These are phyloP conservation scores for Oplegnathus fasciatus DNA, from an alignment of 2,113 vertebrate genomes.

Conservation along the genomic window DNA sequence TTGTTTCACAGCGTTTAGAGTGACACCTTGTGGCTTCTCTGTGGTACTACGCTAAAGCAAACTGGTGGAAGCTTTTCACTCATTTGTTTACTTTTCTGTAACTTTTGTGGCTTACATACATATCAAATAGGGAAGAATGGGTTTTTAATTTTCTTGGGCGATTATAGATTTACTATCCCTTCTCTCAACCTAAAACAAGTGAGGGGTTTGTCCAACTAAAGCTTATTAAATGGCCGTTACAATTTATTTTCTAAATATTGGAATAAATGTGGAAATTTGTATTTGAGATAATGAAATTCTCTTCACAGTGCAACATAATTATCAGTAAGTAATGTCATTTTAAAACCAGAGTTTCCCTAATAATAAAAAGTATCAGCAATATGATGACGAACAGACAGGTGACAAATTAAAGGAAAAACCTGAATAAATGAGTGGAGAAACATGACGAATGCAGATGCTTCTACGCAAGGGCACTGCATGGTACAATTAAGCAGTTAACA, in stretches of 20 bases:
- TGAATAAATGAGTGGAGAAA: too few relatives aligned
- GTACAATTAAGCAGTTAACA: too few relatives aligned
- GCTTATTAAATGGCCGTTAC: background rate
- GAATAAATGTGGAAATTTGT: background rate
- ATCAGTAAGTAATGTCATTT: background rate
- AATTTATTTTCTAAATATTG: background rate
- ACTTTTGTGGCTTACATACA: background rate
- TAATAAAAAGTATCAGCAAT: background rate
- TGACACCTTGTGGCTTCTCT: constrained; percentile 55
- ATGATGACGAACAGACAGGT: too few relatives aligned
- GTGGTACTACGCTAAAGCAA: constrained; percentile 30
- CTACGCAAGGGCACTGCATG: too few relatives aligned
- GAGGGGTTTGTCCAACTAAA: background rate
- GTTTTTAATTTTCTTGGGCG: background rate
- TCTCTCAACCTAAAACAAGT: background rate
- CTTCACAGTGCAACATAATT: background rate
- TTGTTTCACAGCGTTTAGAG: constrained; percentile 8
- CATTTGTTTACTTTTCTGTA: background rate
- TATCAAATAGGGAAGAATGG: background rate
- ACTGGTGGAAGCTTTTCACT: background rate
- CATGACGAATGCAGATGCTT: too few relatives aligned
- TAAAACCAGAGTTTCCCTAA: background rate
- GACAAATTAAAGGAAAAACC: too few relatives aligned
- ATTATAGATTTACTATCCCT: background rate
- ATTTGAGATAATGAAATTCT: background rate